These are phyloP conservation scores for Lepeophtheirus salmonis DNA, from an alignment of 1,140 invertebrate genomes.

Conservation along the genomic window DNA sequence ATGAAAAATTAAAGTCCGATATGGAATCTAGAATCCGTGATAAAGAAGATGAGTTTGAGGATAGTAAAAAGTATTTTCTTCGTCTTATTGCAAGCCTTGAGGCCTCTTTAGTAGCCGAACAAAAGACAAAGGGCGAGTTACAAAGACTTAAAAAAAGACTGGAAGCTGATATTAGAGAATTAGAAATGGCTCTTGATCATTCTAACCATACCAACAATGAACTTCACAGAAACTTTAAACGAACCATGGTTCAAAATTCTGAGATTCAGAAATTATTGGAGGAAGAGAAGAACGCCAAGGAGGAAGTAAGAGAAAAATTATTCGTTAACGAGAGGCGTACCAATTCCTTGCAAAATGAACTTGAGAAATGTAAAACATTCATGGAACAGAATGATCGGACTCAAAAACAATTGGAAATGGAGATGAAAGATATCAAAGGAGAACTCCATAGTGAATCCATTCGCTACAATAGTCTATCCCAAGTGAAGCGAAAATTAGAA, in stretches of 20 bases:
- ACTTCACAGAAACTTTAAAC: conserved; percentile 23
- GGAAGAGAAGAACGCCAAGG: neutral
- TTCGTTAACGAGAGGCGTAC: conserved; percentile 79
- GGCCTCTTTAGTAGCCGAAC: conserved; percentile 92
- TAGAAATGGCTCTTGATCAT: conserved; percentile 50
- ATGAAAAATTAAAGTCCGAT: conserved; percentile 90
- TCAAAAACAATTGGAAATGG: conserved; percentile 51
- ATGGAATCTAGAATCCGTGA: conserved; percentile 96
- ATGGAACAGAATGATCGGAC: conserved; percentile 37
- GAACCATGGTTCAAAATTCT: neutral
- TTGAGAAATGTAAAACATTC: conserved; percentile 34
- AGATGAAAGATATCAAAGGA: conserved; percentile 87
- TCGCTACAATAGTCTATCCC: conserved; percentile 70
- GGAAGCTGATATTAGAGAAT: conserved; percentile 95
- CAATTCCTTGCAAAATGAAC: conserved; percentile 31
- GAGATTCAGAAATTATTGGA: neutral
- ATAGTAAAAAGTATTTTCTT: conserved; percentile 93
- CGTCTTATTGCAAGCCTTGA: conserved; percentile 97
- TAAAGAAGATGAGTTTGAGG: conserved; percentile 99
- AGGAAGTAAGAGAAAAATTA: conserved; percentile 30
- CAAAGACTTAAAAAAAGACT: conserved; percentile 96
- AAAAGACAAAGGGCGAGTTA: conserved; percentile 71
- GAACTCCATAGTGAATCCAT: conserved; percentile 86
- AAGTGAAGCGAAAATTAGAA: conserved; percentile 96
- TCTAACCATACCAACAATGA: conserved; percentile 37